Percentiles rank a stretch among this genome's conserved stretches.
Evolutionary conservation across 2,888 invertebrate genomes (phyloP).

Genomic region (Orthosia gracilis): DNA sequence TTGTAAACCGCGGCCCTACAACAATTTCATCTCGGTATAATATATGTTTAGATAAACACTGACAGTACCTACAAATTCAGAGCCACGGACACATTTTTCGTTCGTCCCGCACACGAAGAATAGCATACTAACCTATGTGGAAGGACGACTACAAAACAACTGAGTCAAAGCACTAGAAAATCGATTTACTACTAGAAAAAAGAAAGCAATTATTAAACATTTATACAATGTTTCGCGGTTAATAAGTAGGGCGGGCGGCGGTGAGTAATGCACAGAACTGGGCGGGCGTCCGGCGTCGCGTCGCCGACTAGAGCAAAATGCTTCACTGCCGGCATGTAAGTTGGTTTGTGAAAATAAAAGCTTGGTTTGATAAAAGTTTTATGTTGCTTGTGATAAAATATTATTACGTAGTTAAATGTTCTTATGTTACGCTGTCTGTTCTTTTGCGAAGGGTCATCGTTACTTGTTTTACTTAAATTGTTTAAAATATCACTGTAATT

Average conservation of each 20-base stretch:
- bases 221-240: conserved; percentile 23
- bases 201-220: conserved; percentile 25
- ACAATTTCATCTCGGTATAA: too few species aligned
- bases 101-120: conserved; percentile 19
- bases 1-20: too few species aligned
- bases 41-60: neutral
- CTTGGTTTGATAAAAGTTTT: neutral
- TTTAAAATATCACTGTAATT: too few species aligned
- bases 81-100: neutral
- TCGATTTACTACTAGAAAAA: conserved; percentile 25
- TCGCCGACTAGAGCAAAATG: conserved; percentile 29
- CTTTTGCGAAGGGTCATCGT: neutral
- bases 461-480: too few species aligned
- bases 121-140: neutral
- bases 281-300: conserved; percentile 45
- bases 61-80: neutral
- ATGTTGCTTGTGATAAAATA: too few species aligned
- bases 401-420: too few species aligned
- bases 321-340: neutral
- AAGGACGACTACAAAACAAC: conserved; percentile 8
- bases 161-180: conserved; percentile 10
- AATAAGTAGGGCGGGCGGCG: conserved; percentile 29
- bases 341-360: neutral
- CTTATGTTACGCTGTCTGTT: too few species aligned
- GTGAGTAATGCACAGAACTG: conserved; percentile 44